Evolutionary conservation across 2,888 invertebrate species (phyloP), one percentile per base, ranked within the genome.

Genomic region (Ischnus inquisitorius): DNA sequence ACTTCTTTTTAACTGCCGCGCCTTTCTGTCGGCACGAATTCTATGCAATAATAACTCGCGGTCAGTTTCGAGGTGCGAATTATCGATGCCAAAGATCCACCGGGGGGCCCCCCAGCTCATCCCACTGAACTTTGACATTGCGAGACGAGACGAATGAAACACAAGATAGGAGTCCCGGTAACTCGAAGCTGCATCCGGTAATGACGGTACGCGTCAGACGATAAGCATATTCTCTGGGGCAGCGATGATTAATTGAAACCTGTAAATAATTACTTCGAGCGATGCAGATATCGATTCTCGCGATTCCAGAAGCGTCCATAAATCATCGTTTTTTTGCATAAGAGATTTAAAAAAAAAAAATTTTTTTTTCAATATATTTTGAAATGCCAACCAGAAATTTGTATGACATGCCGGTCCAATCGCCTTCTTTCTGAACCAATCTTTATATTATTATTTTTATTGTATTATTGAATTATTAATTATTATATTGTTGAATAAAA

Each of bases 221-320:
- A 54, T 41, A 54, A 41, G n/a, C 16, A 39, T 19, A 19, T 54
- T 12, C 43, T 14, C 51, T n/a, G 14, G 41, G 19, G 1, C 39
- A 51, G 34, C 48, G 28, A 57, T 79, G 41, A 79, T 79, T 72
- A 51, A 83, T 80, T 10, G 62, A 54, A 34, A n/a, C 12, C 4
- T 1, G 12, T 34, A 8, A 43, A 54, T 48, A 68, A 51, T 68
- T 72, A 51, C 62, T 28, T 6, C 46, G 8, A 19, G 2, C 22
- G 10, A 22, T 19, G 22, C 12, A 22, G 10, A 54, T 34, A 34
- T 34, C 34, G 34, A 34, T 34, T 5, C 5, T 4, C 0, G 34
- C 34, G 34, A 34, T 34, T 6, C 34, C 8, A 34, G 34, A 34
- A 8, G 34, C 4, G 34, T 34, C 6, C 34, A 34, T 34, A n/a